These are phyloP conservation scores for Allygus modestus DNA, from an alignment of 2,888 invertebrate genomes.

Conservation along the genomic window DNA sequence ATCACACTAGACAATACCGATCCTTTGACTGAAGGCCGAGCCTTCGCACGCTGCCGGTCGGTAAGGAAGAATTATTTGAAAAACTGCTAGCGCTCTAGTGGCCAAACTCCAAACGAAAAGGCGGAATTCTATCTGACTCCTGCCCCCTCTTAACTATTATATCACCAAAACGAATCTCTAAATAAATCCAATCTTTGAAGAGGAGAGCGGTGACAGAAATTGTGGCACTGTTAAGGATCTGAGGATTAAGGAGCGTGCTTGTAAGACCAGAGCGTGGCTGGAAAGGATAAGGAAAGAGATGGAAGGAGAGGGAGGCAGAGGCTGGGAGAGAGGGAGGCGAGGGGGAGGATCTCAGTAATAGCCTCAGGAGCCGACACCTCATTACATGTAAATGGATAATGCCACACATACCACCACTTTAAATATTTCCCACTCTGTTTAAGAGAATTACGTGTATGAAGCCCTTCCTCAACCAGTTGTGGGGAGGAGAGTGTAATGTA, in stretches of 20 bases:
- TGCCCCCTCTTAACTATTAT: too few relatives aligned
- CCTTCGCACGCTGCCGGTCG: too few relatives aligned
- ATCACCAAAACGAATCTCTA: too few relatives aligned
- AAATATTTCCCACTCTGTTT: conserved; percentile 33
- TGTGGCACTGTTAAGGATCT: background rate
- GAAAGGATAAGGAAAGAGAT: background rate
- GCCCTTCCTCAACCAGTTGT: background rate
- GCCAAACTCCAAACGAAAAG: too few relatives aligned
- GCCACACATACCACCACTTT: conserved; percentile 25
- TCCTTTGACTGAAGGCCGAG: too few relatives aligned
- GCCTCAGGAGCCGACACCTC: conserved; percentile 28
- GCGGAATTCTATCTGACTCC: too few relatives aligned
- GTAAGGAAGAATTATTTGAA: too few relatives aligned
- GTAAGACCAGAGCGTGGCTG: background rate
- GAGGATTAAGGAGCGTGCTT: background rate
- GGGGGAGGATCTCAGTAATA: conserved; percentile 7
- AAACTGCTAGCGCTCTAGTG: too few relatives aligned
- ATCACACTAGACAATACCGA: too few relatives aligned
- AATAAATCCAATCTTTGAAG: background rate
- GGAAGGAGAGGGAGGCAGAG: background rate
- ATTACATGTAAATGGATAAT: conserved; percentile 43
- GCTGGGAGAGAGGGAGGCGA: background rate
- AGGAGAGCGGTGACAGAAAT: background rate
- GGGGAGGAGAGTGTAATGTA: too few relatives aligned
- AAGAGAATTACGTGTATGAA: background rate